Evolutionary conservation across 2,888 invertebrate species (phyloP).

Genomic region (Ormyrus thymus): DNA sequence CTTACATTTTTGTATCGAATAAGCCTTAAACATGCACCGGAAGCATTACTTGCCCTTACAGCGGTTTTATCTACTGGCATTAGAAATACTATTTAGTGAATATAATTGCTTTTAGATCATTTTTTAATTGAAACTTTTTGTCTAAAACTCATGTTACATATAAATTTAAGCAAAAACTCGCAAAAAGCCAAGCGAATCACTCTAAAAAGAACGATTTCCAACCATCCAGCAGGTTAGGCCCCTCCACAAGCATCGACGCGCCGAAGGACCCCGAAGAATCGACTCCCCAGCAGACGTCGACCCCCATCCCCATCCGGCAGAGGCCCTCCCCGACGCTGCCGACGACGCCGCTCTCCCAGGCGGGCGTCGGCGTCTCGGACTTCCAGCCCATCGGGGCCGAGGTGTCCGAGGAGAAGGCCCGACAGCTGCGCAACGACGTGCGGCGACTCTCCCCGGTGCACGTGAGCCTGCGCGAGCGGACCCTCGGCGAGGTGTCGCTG

Average conservation of each 20-base stretch:
- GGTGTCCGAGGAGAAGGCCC: conserved; percentile 69
- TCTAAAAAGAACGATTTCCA: background rate
- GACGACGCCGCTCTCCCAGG: conserved; percentile 31
- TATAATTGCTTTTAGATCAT: too few relatives aligned
- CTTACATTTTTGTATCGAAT: too few relatives aligned
- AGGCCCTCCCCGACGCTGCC: conserved; percentile 41
- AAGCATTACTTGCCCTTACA: too few relatives aligned
- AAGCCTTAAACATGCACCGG: too few relatives aligned
- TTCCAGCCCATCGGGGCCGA: conserved; percentile 70
- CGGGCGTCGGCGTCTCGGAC: conserved; percentile 58
- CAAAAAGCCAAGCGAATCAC: too few relatives aligned
- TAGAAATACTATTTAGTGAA: too few relatives aligned
- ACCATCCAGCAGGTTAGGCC: conserved; percentile 21
- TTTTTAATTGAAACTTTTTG: too few relatives aligned
- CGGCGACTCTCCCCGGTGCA: conserved; percentile 70
- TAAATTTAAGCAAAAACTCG: too few relatives aligned
- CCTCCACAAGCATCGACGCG: background rate
- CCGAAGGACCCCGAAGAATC: background rate
- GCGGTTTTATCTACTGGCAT: too few relatives aligned
- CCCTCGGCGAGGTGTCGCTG: conserved; percentile 71
- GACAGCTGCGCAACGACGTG: conserved; percentile 69
- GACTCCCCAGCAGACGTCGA: background rate
- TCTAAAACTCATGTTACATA: too few relatives aligned
- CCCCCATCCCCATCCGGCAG: background rate
- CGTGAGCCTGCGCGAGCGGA: conserved; percentile 70